Evolutionary conservation across 1,140 invertebrate species (phyloP).

Genomic region (Ostrea denselamellosa): DNA sequence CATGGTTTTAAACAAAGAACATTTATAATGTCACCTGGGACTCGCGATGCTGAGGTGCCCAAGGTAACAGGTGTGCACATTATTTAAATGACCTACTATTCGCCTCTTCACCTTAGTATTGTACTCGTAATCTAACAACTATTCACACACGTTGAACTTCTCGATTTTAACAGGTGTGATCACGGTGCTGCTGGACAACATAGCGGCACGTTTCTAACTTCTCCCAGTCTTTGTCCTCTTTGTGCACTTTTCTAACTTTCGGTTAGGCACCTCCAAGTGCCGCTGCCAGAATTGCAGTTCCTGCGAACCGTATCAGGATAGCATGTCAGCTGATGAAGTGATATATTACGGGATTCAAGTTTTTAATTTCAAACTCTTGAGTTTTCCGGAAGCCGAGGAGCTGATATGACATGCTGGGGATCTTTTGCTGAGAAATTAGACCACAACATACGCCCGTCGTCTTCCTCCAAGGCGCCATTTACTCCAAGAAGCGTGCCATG

Average conservation of each 20-base stretch:
- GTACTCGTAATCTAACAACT: neutral
- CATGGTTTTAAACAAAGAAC: neutral
- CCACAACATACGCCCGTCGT: neutral
- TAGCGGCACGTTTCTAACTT: neutral
- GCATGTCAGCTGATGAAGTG: neutral
- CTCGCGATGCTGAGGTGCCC: neutral
- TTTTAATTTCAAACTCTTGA: neutral
- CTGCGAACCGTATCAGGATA: neutral
- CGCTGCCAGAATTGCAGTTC: neutral
- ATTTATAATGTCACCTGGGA: neutral
- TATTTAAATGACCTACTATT: neutral
- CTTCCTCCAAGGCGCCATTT: neutral
- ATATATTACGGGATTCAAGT: neutral
- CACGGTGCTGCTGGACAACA: neutral
- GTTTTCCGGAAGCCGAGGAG: conserved; percentile 4
- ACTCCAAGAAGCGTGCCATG: neutral
- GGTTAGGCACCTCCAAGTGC: neutral
- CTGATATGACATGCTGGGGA: neutral
- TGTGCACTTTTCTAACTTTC: neutral
- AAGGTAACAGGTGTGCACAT: neutral
- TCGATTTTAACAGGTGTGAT: neutral
- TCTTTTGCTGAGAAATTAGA: neutral
- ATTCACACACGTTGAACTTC: neutral
- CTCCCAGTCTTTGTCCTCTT: neutral
- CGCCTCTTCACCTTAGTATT: neutral